Conservation (phyloP, 2,113 vertebrate species). For the Myodes glareolus region DNA sequence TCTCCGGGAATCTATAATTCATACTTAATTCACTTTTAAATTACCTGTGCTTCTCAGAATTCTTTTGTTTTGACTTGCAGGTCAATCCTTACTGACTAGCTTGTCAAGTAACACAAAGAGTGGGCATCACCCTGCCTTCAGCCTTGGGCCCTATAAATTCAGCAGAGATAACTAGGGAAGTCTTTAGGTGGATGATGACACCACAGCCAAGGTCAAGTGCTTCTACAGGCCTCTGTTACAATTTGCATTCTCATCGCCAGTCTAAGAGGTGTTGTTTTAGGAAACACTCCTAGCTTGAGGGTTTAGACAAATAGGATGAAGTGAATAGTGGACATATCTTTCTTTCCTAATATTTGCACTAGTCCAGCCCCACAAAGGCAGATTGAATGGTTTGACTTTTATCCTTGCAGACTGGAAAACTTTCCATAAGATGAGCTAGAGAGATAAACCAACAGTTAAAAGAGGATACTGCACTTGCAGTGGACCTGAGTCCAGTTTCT, state of each 20-base stretch:
- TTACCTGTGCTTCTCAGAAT: not conserved
- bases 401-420: not conserved
- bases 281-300: not conserved
- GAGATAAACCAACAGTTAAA: not conserved
- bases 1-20: not conserved
- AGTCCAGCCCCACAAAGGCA: not conserved
- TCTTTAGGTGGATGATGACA: not conserved
- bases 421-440: not conserved
- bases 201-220: not conserved
- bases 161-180: not conserved
- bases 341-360: constrained; percentile 38
- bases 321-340: not conserved
- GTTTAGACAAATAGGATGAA: not conserved
- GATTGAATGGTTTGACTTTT: not conserved
- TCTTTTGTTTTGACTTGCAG: not conserved
- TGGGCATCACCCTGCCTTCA: not conserved
- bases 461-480: not conserved
- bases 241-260: not conserved
- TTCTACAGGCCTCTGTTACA: not conserved
- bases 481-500: not conserved
- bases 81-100: not conserved
- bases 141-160: not conserved
- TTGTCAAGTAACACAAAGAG: not conserved
- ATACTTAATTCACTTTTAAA: constrained; percentile 38
- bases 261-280: not conserved